Percentiles rank a stretch among this genome's conserved stretches.
Conservation (phyloP, 2,113 vertebrate species). For the Choloepus hoffmanni region DNA sequence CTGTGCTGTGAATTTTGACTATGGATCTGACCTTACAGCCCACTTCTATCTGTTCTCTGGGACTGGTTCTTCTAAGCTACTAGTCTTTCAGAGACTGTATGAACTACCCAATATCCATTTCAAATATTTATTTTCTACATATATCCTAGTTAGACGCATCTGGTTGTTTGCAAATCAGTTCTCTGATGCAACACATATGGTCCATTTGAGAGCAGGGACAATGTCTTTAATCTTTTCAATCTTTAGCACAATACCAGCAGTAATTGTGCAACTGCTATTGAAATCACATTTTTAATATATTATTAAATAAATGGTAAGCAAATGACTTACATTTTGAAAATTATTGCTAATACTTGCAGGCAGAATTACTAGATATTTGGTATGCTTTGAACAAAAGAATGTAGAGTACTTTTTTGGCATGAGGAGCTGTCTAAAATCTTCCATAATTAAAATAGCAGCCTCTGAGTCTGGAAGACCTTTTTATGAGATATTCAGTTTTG, state of each 20-base stretch:
- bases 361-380: background rate
- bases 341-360: background rate
- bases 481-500: slow-evolving; percentile 69
- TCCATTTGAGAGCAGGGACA: background rate
- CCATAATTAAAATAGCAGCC: slow-evolving; percentile 45
- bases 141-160: background rate
- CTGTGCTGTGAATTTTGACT: no score
- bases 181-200: background rate
- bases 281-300: background rate
- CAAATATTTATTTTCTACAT: background rate
- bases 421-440: slow-evolving; percentile 10
- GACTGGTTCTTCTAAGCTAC: background rate
- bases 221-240: background rate
- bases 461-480: slow-evolving; percentile 75
- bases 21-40: background rate
- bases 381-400: slow-evolving; percentile 46
- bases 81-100: background rate
- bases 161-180: background rate
- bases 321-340: background rate
- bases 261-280: background rate
- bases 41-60: background rate
- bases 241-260: background rate
- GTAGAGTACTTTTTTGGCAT: background rate
- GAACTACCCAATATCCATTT: background rate
- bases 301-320: background rate